Percentiles rank a stretch among this genome's conserved stretches.
These are phyloP conservation scores for Pissodes strobi DNA, from an alignment of 1,140 invertebrate genomes.

Conservation along the genomic window DNA sequence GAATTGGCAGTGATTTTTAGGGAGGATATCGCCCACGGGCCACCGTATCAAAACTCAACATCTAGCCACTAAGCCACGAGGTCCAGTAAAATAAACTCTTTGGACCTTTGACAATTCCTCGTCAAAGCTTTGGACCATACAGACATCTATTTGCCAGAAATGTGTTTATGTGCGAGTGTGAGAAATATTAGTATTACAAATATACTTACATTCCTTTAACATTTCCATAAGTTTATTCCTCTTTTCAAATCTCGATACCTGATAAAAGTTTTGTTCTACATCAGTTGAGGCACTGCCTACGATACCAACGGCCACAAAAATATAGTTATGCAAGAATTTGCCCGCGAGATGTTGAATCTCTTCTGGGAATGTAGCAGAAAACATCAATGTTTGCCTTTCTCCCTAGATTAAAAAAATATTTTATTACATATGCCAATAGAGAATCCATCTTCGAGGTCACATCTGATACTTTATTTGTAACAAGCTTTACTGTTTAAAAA, in stretches of 20 bases:
- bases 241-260: slow-evolving; percentile 78
- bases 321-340: slow-evolving; percentile 76
- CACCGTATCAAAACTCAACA: too few relatives aligned
- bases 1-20: too few relatives aligned
- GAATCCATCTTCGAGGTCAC: too few relatives aligned
- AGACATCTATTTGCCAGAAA: too few relatives aligned
- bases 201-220: slow-evolving; percentile 63
- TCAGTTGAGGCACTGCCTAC: slow-evolving; percentile 90
- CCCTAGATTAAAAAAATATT: slow-evolving; percentile 53
- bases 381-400: slow-evolving; percentile 85
- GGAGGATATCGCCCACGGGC: too few relatives aligned
- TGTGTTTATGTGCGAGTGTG: too few relatives aligned
- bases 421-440: background rate
- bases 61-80: too few relatives aligned
- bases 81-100: too few relatives aligned
- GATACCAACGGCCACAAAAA: slow-evolving; percentile 85
- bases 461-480: too few relatives aligned
- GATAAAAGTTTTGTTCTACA: slow-evolving; percentile 81
- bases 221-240: slow-evolving; percentile 72
- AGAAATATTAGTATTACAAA: too few relatives aligned
- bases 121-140: too few relatives aligned
- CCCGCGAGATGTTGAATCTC: slow-evolving; percentile 79
- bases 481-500: background rate
- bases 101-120: too few relatives aligned
- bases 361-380: slow-evolving; percentile 88